A percentile compares a stretch with the other conserved stretches of the same genome.
phyloP scores from a whole-genome alignment of 2,888 invertebrate species.

The Drosophila seclusa region DNA sequence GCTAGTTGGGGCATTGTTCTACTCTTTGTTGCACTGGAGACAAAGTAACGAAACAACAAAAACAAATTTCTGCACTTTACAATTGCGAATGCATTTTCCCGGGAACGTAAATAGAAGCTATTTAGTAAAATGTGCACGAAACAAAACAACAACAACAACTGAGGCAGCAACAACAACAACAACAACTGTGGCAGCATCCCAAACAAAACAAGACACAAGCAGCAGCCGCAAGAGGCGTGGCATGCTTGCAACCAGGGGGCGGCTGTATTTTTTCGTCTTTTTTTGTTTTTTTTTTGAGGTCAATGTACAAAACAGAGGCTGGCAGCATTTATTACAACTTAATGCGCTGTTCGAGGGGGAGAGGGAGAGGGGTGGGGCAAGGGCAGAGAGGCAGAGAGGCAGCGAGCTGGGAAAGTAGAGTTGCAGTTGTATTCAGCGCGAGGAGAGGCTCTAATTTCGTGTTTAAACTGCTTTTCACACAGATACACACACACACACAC shows the following conservation, averaged over 20 bases:
- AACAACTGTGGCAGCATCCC: slow-evolving; percentile 38
- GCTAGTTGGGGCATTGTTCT: slow-evolving; percentile 54
- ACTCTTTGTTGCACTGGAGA: slow-evolving; percentile 53
- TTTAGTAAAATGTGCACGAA: slow-evolving; percentile 76
- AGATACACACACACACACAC: slow-evolving; percentile 28
- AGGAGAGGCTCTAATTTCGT: slow-evolving; percentile 71
- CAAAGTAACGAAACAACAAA: slow-evolving; percentile 54
- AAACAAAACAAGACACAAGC: slow-evolving; percentile 26
- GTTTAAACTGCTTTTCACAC: slow-evolving; percentile 76
- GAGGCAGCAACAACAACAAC: slow-evolving; percentile 30
- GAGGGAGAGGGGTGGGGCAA: neutral
- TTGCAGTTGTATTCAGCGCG: slow-evolving; percentile 30
- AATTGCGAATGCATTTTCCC: slow-evolving; percentile 76
- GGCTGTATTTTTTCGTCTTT: slow-evolving; percentile 24
- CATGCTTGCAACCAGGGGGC: slow-evolving; percentile 28
- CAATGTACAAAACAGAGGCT: slow-evolving; percentile 73
- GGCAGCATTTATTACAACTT: slow-evolving; percentile 76
- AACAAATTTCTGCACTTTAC: slow-evolving; percentile 71
- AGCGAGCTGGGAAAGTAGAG: slow-evolving; percentile 3
- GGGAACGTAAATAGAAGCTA: slow-evolving; percentile 78
- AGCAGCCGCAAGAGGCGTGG: slow-evolving; percentile 45
- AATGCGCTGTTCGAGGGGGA: slow-evolving; percentile 59
- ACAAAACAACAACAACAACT: slow-evolving; percentile 36
- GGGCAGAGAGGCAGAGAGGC: neutral
- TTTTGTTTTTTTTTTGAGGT: slow-evolving; percentile 59